Evolutionary conservation across 2,113 vertebrate species (phyloP).

Genomic region (Enhydra lutris): DNA sequence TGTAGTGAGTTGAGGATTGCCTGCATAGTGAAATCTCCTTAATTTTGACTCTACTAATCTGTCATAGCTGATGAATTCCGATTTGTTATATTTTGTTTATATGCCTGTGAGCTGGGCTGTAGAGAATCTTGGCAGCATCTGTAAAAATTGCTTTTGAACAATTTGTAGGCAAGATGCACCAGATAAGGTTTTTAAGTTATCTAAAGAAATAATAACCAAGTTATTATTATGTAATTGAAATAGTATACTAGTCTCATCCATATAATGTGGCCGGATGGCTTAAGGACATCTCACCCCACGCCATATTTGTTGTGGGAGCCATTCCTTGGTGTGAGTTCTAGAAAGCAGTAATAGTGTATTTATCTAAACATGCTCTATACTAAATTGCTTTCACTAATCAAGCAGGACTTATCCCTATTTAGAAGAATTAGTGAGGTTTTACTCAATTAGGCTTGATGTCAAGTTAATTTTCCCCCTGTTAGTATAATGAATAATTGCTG

Average conservation of each 20-base stretch:
- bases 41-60: neutral
- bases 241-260: neutral
- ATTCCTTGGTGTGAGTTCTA: neutral
- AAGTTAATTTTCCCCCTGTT: slow-evolving; percentile 63
- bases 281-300: neutral
- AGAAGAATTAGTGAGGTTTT: slow-evolving; percentile 73
- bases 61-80: neutral
- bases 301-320: neutral
- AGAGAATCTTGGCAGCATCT: neutral
- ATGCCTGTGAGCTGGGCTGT: neutral
- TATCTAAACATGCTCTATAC: slow-evolving; percentile 45
- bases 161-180: neutral
- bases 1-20: neutral
- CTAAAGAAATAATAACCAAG: neutral
- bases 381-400: slow-evolving; percentile 69
- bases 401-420: slow-evolving; percentile 62
- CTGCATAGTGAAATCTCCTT: neutral
- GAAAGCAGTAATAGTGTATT: slow-evolving; percentile 2
- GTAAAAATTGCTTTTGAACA: neutral
- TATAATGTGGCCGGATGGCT: neutral
- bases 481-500: slow-evolving; percentile 59
- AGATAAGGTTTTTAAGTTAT: neutral
- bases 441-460: slow-evolving; percentile 70
- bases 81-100: neutral
- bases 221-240: neutral